Evolutionary conservation across 2,888 invertebrate genomes (phyloP).

Genomic region (Drosophila paucipuncta): DNA sequence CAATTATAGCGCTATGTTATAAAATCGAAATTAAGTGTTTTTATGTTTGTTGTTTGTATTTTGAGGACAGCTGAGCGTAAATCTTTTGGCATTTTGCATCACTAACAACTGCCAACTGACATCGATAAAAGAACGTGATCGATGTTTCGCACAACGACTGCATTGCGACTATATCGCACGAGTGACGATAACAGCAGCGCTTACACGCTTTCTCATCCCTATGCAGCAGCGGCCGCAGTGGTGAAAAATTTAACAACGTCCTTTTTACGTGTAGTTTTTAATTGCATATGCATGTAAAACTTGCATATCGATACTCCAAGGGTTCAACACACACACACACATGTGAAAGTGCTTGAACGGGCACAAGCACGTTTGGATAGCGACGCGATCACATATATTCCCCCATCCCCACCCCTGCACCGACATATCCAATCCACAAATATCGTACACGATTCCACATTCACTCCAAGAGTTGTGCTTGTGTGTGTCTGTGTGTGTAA

Average conservation of each 20-base stretch:
- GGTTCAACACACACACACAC: constrained; percentile 3
- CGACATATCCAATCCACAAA: constrained; percentile 31
- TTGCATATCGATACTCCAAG: constrained; percentile 11
- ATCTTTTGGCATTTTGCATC: constrained; percentile 8
- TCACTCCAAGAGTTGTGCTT: constrained; percentile 39
- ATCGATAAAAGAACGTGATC: constrained; percentile 15
- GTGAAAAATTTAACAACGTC: constrained; percentile 56
- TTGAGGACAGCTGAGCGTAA: constrained; percentile 37
- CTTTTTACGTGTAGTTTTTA: constrained; percentile 56
- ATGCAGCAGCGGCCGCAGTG: constrained; percentile 60
- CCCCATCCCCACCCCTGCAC: not conserved
- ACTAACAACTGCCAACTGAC: not conserved
- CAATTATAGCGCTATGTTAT: constrained; percentile 11
- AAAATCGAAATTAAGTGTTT: constrained; percentile 11
- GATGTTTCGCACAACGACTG: constrained; percentile 13
- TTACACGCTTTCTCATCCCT: constrained; percentile 49
- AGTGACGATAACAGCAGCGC: constrained; percentile 38
- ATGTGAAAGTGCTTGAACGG: constrained; percentile 31
- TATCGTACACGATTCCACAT: constrained; percentile 64
- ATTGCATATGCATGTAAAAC: constrained; percentile 36
- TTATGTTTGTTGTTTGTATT: constrained; percentile 21
- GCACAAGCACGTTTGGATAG: constrained; percentile 22
- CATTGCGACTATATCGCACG: constrained; percentile 36
- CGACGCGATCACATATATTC: constrained; percentile 30
- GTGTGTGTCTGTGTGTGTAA: constrained; percentile 30